Evolutionary conservation across 2,113 vertebrate species (phyloP), one percentile per base, ranked within the genome.

Genomic region (Andinoacara biseriatus): DNA sequence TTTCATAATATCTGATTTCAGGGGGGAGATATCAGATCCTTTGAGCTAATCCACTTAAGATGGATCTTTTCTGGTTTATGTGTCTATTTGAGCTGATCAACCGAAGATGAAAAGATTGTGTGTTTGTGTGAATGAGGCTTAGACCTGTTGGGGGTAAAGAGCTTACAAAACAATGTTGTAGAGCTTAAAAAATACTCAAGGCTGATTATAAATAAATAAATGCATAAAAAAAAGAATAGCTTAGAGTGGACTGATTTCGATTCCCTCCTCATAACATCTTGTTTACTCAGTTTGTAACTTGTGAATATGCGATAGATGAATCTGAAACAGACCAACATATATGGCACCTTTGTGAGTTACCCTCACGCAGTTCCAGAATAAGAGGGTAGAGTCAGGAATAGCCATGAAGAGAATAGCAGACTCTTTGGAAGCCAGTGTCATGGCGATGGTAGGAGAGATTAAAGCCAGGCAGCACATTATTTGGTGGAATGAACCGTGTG

Each of bases 31-130:
- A 89, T 89, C 76, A 92, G 90, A 91, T 91, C 77, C 54, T 88
- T 89, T 87, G 78, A 86, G 87, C 79, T 91, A 93, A 93, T 88
- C 85, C 81, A 72, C 82, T 93, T 92, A 92, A 86, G 61, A 82
- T 83, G 76, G 26, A 84, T 81, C 17, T 43, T 82, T 67, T 89
- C 52, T 91, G 85, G 74, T 83, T 60, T 24, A 43, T 86, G 81
- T 87, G 67, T 90, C 61, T 86, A 62, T 88, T 85, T 82, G 82
- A 76, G 20, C 76, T 74, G 80, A 91, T 91, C 77, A 63, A 29
- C 69, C 31, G 43, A 49, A 90, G 91, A 91, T 93, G 85, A 94
- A 89, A 91, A 67, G 82, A 78, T 72, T 81, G 31, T 6, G 31
- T 62, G 43, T 82, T 87, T 83, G 49, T 85, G 54, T 78, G 35